Evolutionary conservation across 2,888 invertebrate genomes (phyloP), one percentile per base, ranked within the genome.

Genomic region (Cheilosia soror): DNA sequence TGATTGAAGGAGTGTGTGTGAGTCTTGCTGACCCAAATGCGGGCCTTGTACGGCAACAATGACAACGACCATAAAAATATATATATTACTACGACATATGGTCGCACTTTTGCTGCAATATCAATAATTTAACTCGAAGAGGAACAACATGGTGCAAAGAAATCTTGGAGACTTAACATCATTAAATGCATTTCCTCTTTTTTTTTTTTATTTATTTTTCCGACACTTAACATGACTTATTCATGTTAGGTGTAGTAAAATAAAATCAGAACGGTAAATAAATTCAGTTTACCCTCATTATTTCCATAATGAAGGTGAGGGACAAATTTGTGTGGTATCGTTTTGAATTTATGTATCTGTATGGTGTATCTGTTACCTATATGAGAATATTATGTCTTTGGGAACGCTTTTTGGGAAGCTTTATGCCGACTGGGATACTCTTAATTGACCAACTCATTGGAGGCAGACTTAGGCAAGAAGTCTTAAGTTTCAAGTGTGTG

Each of bases 21-120:
- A 11, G 37, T 37, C 5, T 83, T 79, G 63, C 69, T 84, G 84
- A 84, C 84, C 84, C 84, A 84, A 69, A 84, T 84, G 84, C 79
- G 69, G 63, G 75, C 29, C 63, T 79, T 63, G 75, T 63, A 60
- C 62, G 31, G 37, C 60, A 51, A 40, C 47, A 75, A 40, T 84
- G 73, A 73, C 68, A 79, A 40, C 63, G 29, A 44, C 57, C 47
- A 83, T 78, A 60, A 82, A 37, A 9, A 25, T 42, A 44, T 69
- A 37, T 37, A 27, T 68, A 44, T 37, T 68, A 37, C 44, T 60
- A 69, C 69, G 47, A 33, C 66, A 66, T 62, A 62, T 62, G 82
- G 77, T 73, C 78, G 72, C 68, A 49, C 49, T 83, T 66, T 66
- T 49, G 53, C 31, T 72, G 63, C 68, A 72, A 49, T 66, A 83